A percentile compares a stretch with the other conserved stretches of the same genome.
Conservation (phyloP, 2,797 vertebrate genomes). For the Oreortyx pictus region DNA sequence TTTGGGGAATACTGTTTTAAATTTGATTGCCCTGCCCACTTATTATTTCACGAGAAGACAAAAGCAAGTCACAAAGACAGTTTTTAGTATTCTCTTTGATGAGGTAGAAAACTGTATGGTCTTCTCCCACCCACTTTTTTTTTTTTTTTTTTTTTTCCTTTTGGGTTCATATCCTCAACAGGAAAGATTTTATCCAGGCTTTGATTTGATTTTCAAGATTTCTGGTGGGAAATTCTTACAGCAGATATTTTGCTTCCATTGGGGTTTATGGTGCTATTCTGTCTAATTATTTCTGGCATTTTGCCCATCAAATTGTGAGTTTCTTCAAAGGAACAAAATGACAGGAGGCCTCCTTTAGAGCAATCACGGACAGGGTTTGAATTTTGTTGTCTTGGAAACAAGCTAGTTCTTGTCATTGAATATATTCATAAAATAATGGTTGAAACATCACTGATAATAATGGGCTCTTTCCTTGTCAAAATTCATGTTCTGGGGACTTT, state of each 20-base stretch:
- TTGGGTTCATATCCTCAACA: slow-evolving; percentile 30
- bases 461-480: slow-evolving; percentile 68
- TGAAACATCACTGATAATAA: slow-evolving; percentile 73
- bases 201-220: slow-evolving; percentile 75
- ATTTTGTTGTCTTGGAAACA: slow-evolving; percentile 85
- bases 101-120: slow-evolving; percentile 47
- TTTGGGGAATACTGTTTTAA: slow-evolving; percentile 73
- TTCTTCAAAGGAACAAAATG: slow-evolving; percentile 80
- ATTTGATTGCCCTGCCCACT: slow-evolving; percentile 70
- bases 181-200: slow-evolving; percentile 63
- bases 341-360: slow-evolving; percentile 77
- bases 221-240: slow-evolving; percentile 75
- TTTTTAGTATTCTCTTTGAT: slow-evolving; percentile 63
- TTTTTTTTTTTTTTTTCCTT: background rate
- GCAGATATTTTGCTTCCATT: slow-evolving; percentile 73
- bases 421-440: slow-evolving; percentile 73
- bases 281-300: slow-evolving; percentile 82
- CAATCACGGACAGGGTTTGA: slow-evolving; percentile 73
- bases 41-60: slow-evolving; percentile 66
- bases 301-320: slow-evolving; percentile 79
- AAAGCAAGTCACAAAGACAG: slow-evolving; percentile 60
- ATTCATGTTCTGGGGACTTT: slow-evolving; percentile 60
- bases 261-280: slow-evolving; percentile 69
- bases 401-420: slow-evolving; percentile 77
- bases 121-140: background rate